Evolutionary conservation across 2,113 vertebrate species (phyloP).

Genomic region (Regulus satrapa): DNA sequence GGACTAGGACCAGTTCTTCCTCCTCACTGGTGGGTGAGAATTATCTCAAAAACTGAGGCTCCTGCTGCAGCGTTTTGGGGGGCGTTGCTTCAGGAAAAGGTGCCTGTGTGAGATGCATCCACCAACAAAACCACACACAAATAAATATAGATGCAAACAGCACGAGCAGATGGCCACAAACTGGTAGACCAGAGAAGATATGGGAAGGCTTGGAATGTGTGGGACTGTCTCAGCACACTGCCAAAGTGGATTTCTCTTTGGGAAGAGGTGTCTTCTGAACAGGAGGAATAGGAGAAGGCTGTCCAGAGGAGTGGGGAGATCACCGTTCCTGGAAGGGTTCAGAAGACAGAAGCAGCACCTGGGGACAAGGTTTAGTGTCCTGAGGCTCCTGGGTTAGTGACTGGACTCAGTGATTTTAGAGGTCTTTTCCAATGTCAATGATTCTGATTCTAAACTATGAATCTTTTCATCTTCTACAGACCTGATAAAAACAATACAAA

Average conservation of each 20-base stretch:
- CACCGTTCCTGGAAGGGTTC: background rate
- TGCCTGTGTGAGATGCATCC: background rate
- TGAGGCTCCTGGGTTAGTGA: no score
- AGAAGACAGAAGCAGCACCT: background rate
- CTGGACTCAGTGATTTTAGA: background rate
- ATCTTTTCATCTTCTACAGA: background rate
- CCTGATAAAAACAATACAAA: background rate
- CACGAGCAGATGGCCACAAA: background rate
- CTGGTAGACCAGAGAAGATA: background rate
- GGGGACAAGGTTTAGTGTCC: background rate
- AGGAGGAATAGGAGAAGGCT: background rate
- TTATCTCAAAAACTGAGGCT: background rate
- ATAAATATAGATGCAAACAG: background rate
- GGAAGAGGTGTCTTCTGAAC: background rate
- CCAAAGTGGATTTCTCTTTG: background rate
- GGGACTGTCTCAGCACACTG: background rate
- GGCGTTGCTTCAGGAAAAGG: background rate
- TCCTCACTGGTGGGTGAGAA: constrained; percentile 10
- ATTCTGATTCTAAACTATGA: background rate
- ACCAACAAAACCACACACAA: background rate
- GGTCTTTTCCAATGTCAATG: background rate
- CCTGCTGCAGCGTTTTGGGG: background rate
- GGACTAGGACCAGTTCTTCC: background rate
- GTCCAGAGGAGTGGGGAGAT: fast-evolving
- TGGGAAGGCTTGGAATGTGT: background rate